Percentiles rank a stretch among this genome's conserved stretches.
These are phyloP conservation scores for Pantherophis vulpinus DNA, from an alignment of 2,797 vertebrate species.

Conservation along the genomic window DNA sequence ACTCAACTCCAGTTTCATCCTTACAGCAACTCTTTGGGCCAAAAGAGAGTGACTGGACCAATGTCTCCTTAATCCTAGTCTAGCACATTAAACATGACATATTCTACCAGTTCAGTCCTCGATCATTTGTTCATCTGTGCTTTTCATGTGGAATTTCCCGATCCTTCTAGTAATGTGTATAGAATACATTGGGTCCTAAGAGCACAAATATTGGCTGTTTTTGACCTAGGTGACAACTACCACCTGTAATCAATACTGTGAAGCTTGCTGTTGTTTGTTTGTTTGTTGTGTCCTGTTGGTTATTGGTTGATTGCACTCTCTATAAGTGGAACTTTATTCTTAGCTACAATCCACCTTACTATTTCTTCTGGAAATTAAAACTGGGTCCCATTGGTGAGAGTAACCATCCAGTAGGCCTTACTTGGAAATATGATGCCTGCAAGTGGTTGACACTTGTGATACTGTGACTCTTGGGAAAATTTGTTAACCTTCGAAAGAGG, in stretches of 20 bases:
- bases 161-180: neutral
- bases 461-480: conserved; percentile 59
- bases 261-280: neutral
- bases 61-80: neutral
- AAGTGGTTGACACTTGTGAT: conserved; percentile 69
- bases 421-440: conserved; percentile 67
- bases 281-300: neutral
- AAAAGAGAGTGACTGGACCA: neutral
- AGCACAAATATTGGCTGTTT: neutral
- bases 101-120: neutral
- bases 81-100: neutral
- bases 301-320: neutral
- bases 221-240: too few relatives aligned
- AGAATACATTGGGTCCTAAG: neutral
- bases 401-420: conserved; percentile 41
- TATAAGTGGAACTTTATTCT: neutral
- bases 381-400: conserved; percentile 49
- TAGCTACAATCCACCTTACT: conserved; percentile 37
- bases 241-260: neutral
- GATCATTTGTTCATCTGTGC: neutral
- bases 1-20: neutral
- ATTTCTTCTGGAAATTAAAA: conserved; percentile 51
- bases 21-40: neutral
- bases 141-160: neutral
- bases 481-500: conserved; percentile 64